Evolutionary conservation across 2,113 vertebrate genomes (phyloP).

Genomic region (Tachysurus vachellii): DNA sequence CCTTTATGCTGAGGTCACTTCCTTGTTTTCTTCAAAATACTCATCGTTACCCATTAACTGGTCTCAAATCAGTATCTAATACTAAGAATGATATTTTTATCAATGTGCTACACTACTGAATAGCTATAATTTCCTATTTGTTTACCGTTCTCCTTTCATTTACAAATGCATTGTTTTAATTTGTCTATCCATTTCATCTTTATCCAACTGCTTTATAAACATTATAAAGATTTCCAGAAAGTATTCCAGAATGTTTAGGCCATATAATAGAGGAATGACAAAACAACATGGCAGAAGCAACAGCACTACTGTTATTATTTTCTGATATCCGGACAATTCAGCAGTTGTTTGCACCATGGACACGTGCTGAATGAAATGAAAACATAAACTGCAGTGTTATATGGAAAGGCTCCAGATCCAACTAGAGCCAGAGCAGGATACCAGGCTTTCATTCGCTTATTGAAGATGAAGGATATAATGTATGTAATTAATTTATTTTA

Average conservation of each 20-base stretch:
- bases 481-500: background rate
- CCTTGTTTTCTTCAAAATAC: conserved; percentile 14
- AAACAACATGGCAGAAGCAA: background rate
- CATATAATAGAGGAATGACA: background rate
- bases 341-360: background rate
- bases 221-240: background rate
- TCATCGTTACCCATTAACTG: background rate
- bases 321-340: background rate
- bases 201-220: background rate
- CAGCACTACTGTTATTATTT: background rate
- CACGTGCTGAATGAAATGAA: background rate
- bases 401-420: background rate
- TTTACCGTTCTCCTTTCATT: background rate
- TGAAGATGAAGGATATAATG: background rate
- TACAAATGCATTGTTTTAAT: background rate
- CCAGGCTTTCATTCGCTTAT: no score
- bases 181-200: background rate
- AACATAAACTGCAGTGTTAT: background rate
- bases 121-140: background rate
- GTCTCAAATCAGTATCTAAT: background rate
- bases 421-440: background rate
- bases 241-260: background rate
- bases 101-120: background rate
- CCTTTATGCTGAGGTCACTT: conserved; percentile 36
- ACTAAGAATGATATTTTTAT: background rate